Conservation (phyloP, 2,888 invertebrate species). For the Andricus curvator region DNA sequence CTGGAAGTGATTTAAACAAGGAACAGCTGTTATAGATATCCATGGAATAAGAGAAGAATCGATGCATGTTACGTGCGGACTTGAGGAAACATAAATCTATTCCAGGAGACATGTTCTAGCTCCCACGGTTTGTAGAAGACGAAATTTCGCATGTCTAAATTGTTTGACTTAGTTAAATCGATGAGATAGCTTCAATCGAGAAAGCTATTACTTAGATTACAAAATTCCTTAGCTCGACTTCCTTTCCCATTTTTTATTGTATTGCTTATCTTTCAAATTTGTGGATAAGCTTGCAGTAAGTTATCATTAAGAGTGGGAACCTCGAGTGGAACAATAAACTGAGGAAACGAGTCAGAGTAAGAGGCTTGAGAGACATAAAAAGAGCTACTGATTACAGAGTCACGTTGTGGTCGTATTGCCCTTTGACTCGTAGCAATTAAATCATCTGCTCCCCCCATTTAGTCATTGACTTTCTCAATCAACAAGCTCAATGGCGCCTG, state of each 20-base stretch:
- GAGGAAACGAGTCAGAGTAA: not conserved
- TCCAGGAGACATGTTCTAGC: not conserved
- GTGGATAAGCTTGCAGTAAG: not conserved
- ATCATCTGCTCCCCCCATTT: constrained; percentile 67
- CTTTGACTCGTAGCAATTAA: constrained; percentile 68
- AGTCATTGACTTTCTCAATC: constrained; percentile 64
- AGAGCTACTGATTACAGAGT: constrained; percentile 41
- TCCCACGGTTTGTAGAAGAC: not conserved
- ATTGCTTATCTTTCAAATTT: not conserved
- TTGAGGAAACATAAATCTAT: constrained; percentile 29
- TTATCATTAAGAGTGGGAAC: not conserved
- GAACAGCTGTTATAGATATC: not conserved
- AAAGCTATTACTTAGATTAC: no score
- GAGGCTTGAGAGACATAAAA: not conserved
- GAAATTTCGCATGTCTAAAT: constrained; percentile 6
- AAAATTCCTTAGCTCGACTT: no score
- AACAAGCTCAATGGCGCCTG: constrained; percentile 49
- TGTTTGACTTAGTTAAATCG: not conserved
- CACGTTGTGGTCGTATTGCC: constrained; percentile 58
- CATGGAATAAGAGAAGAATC: constrained; percentile 13
- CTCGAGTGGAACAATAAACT: constrained; percentile 2
- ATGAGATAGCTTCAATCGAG: no score
- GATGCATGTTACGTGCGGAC: constrained; percentile 20
- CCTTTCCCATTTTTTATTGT: not conserved
- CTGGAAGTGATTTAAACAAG: not conserved